Conservation (phyloP, 1,140 invertebrate genomes). For the Drosophila arawakana region DNA sequence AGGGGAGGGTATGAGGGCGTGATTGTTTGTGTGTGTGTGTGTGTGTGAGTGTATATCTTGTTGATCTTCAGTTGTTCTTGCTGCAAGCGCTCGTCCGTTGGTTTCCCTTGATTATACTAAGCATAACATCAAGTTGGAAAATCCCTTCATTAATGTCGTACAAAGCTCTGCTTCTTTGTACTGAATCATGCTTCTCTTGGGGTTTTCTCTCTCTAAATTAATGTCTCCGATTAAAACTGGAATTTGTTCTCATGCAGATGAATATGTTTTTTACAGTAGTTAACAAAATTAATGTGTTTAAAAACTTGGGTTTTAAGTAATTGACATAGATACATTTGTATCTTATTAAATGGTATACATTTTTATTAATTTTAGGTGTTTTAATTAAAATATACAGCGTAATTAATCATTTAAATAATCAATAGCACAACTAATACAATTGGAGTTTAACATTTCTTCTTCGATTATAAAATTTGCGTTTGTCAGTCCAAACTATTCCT, state of each 20-base stretch:
- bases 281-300: constrained; percentile 4
- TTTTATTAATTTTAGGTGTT: too few relatives aligned
- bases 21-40: constrained; percentile 10
- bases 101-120: constrained; percentile 20
- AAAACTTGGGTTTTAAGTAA: background rate
- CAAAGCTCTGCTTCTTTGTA: constrained; percentile 50
- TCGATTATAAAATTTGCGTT: constrained; percentile 55
- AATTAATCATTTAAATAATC: too few relatives aligned
- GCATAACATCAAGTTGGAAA: constrained; percentile 65
- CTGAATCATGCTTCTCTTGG: constrained; percentile 49
- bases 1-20: constrained; percentile 32
- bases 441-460: background rate
- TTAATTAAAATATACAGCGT: too few relatives aligned
- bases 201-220: constrained; percentile 34
- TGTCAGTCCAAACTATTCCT: constrained; percentile 59
- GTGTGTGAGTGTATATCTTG: background rate
- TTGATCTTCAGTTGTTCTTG: constrained; percentile 49
- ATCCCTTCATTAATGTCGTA: constrained; percentile 75
- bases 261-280: background rate
- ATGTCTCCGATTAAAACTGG: background rate
- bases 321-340: too few relatives aligned
- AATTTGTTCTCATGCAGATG: background rate
- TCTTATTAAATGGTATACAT: too few relatives aligned
- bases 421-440: too few relatives aligned
- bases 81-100: constrained; percentile 25